A percentile compares a stretch with the other conserved stretches of the same genome.
Evolutionary conservation across 2,888 invertebrate species (phyloP).

Genomic region (Galeopsomyia nigrocyanea): DNA sequence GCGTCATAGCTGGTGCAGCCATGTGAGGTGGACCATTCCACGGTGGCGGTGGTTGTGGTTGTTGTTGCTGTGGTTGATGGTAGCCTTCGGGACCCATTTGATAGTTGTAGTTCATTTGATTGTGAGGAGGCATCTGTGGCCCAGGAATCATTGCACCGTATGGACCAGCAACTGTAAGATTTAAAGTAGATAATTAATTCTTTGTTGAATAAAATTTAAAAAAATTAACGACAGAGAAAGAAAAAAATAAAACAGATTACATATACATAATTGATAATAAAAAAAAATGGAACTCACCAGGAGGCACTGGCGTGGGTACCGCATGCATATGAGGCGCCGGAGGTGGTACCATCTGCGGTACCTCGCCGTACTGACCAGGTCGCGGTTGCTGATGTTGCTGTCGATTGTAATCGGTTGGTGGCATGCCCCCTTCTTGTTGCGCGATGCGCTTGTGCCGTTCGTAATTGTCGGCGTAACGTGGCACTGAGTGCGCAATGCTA

Average conservation of each 20-base stretch:
- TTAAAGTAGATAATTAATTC: no score
- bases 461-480: slow-evolving; percentile 61
- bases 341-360: slow-evolving; percentile 11
- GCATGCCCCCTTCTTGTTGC: background rate
- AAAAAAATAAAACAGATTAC: background rate
- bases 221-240: background rate
- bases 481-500: slow-evolving; percentile 38
- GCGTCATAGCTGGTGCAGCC: slow-evolving; percentile 15
- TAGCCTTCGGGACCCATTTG: slow-evolving; percentile 30
- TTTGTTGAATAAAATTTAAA: background rate
- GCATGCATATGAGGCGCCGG: slow-evolving; percentile 21
- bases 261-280: background rate
- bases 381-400: slow-evolving; percentile 1
- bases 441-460: slow-evolving; percentile 57
- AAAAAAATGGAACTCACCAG: slow-evolving; percentile 9
- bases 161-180: slow-evolving; percentile 10
- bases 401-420: no score
- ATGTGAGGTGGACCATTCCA: slow-evolving; percentile 41
- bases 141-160: background rate
- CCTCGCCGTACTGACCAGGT: slow-evolving; percentile 28
- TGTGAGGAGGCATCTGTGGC: slow-evolving; percentile 30
- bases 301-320: background rate
- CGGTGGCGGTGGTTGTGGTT: slow-evolving; percentile 21
- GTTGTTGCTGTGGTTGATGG: background rate
- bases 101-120: slow-evolving; percentile 33